A percentile compares a stretch with the other conserved stretches of the same genome.
Evolutionary conservation across 1,140 invertebrate species (phyloP).

Genomic region (Teleopsis dalmanni): DNA sequence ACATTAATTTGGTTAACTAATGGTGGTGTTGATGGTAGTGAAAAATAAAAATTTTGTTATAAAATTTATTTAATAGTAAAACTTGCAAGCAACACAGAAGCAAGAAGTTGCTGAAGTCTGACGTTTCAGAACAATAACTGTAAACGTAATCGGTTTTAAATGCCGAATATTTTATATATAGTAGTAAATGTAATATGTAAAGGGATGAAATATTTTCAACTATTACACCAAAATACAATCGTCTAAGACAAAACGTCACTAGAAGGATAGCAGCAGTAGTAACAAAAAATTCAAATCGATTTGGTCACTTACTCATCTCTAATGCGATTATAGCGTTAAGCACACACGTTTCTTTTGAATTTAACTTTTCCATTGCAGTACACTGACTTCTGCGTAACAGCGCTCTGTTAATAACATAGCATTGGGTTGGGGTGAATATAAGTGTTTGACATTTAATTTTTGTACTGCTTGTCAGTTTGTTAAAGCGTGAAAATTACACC

Average conservation of each 20-base stretch:
- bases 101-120: background rate
- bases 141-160: background rate
- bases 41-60: too few relatives aligned
- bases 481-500: slow-evolving; percentile 6
- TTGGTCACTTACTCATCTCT: background rate
- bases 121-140: background rate
- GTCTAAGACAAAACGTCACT: background rate
- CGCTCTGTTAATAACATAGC: background rate
- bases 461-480: slow-evolving; percentile 2
- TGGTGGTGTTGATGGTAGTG: too few relatives aligned
- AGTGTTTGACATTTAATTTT: background rate
- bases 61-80: too few relatives aligned
- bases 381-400: background rate
- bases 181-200: background rate
- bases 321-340: slow-evolving; percentile 4
- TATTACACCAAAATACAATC: background rate
- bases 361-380: slow-evolving; percentile 1
- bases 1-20: too few relatives aligned
- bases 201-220: background rate
- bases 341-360: slow-evolving; percentile 1
- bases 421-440: background rate
- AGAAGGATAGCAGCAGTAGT: background rate
- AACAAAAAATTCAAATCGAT: background rate
- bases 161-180: background rate
- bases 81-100: background rate